These are phyloP conservation scores for Etheostoma nigrum DNA, from an alignment of 2,797 vertebrate genomes.

Conservation along the genomic window DNA sequence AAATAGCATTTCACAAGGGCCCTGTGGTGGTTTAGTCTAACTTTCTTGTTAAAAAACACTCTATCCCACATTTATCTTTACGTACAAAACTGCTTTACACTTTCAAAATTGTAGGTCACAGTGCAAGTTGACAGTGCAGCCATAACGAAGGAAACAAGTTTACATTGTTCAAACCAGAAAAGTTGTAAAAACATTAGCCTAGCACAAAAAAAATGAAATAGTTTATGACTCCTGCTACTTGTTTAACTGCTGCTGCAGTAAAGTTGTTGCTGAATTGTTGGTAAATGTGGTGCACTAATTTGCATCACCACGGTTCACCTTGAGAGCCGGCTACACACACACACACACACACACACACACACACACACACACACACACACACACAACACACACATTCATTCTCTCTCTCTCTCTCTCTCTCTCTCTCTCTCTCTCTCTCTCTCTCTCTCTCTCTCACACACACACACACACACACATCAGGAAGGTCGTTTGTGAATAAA, in stretches of 20 bases:
- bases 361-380: conserved; percentile 29
- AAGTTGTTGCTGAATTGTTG: conserved; percentile 38
- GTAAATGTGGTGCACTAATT: conserved; percentile 51
- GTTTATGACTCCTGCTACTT: conserved; percentile 22
- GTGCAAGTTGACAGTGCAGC: conserved; percentile 16
- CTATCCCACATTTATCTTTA: conserved; percentile 30
- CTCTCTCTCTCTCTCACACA: conserved; percentile 13
- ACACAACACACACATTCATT: conserved; percentile 28
- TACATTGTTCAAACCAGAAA: conserved; percentile 9
- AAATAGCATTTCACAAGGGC: conserved; percentile 59
- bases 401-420: conserved; percentile 21
- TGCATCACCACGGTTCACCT: conserved; percentile 46
- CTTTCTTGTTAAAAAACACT: conserved; percentile 49
- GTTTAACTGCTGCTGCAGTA: conserved; percentile 39
- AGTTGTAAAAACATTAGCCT: neutral
- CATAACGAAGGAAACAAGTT: conserved; percentile 18
- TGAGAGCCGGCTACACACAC: conserved; percentile 40
- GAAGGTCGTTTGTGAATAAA: conserved; percentile 57
- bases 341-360: conserved; percentile 28
- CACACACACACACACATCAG: conserved; percentile 33
- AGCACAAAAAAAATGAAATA: conserved; percentile 6
- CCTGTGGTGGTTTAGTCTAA: conserved; percentile 47
- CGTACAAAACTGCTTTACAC: conserved; percentile 14
- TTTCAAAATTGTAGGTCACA: conserved; percentile 21
- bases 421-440: conserved; percentile 4